Percentiles rank a stretch among this genome's conserved stretches.
These are phyloP conservation scores for Talpa occidentalis DNA, from an alignment of 2,113 vertebrate genomes.

Conservation along the genomic window DNA sequence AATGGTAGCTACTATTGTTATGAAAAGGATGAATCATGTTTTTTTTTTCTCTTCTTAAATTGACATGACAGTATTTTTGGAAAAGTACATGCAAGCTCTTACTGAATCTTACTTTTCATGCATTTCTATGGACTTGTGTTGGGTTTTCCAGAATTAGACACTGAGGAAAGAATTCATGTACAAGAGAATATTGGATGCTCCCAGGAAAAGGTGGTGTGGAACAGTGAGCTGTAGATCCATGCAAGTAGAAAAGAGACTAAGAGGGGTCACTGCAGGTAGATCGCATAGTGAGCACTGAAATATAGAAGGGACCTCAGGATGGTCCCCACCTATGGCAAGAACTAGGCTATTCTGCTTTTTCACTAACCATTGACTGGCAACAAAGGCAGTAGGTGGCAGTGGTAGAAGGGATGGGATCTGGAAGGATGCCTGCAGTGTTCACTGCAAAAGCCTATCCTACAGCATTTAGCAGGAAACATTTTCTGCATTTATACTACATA, in stretches of 20 bases:
- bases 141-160: neutral
- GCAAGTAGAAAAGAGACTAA: neutral
- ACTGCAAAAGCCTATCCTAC: neutral
- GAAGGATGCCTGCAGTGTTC: neutral
- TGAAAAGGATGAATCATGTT: neutral
- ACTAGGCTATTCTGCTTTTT: neutral
- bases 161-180: neutral
- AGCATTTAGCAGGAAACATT: neutral
- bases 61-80: constrained; percentile 11
- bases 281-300: neutral
- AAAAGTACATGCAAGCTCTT: neutral
- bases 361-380: neutral
- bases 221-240: accelerated
- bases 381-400: neutral
- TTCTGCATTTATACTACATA: neutral
- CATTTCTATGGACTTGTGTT: neutral
- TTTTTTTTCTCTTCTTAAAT: neutral
- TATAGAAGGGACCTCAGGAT: neutral
- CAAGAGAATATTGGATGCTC: neutral
- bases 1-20: neutral
- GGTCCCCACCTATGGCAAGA: neutral
- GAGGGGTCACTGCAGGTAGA: neutral
- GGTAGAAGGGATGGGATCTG: neutral
- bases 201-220: neutral
- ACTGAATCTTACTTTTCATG: neutral